Percentiles rank a stretch among this genome's conserved stretches.
Evolutionary conservation across 1,140 invertebrate species (phyloP).

Genomic region (Dreissena rostriformis): DNA sequence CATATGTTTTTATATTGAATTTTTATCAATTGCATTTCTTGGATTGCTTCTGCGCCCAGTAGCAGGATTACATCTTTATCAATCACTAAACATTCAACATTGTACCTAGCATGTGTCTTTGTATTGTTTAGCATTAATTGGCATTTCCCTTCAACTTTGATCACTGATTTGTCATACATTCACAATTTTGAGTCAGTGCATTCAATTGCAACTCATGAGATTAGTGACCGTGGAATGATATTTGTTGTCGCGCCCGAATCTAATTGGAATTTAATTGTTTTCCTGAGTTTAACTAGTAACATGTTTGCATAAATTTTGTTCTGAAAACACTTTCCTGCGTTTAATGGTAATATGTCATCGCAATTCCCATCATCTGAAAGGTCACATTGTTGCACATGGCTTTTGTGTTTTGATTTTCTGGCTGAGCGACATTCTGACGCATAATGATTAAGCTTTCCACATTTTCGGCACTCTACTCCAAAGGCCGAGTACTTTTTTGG

Average conservation of each 20-base stretch:
- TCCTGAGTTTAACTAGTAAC: neutral
- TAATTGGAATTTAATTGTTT: constrained; percentile 19
- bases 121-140: neutral
- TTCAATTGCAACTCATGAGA: neutral
- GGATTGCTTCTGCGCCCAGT: neutral
- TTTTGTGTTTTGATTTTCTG: neutral
- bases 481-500: neutral
- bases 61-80: neutral
- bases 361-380: neutral
- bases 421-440: constrained; percentile 15
- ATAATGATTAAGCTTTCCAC: constrained; percentile 24
- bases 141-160: constrained; percentile 2
- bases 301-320: neutral
- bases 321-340: neutral
- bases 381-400: neutral
- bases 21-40: constrained; percentile 9
- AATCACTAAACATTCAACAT: neutral
- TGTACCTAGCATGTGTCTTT: neutral
- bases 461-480: constrained; percentile 12
- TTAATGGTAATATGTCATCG: neutral
- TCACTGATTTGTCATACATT: constrained; percentile 29
- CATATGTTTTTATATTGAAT: constrained; percentile 17
- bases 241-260: constrained; percentile 4
- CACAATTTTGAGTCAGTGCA: neutral
- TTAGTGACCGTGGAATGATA: neutral